Evolutionary conservation across 2,888 invertebrate genomes (phyloP), one percentile per base, ranked within the genome.

Genomic region (Tetragonisca angustula): DNA sequence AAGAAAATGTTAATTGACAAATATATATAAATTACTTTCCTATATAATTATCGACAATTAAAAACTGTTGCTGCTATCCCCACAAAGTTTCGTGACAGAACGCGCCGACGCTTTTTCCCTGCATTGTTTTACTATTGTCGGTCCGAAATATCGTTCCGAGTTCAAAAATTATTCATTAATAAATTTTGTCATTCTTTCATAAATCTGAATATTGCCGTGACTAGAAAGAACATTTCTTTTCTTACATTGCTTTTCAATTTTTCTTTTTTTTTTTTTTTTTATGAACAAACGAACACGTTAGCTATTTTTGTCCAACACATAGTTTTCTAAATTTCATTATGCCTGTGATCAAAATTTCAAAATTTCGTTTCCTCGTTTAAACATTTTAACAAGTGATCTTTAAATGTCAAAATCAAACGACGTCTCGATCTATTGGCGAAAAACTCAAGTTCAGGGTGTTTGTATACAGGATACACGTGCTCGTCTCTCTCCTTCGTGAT

Each of bases 301-400:
- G n/a, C 62, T 54, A 62, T 17, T 54, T 67, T 56, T 32, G 15
- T 69, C 49, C 54, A 19, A 65, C 52, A 11, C 36, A 32, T 43
- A 27, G 17, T 64, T 36, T 64, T 52, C 32, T 52, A 24, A 11
- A 64, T 64, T 36, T n/a, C 5, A 21, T 19, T 15, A 69, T 21
- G 0, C 5, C 1, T 15, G 17, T 21, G 32, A 32, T 0, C 9
- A 11, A 17, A 54, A n/a, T n/a, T n/a, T n/a, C n/a, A n/a, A n/a
- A n/a, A n/a, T n/a, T 43, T 43, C 9, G 36, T 9, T 43, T 43
- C 9, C 36, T 43, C 36, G 36, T 86, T 79, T 87, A 81, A 87
- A 82, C 84, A 83, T 87, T 87, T 81, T 74, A 82, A 74, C 19
- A 27, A 61, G 19, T 61, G 27, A 27, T 61, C 9, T 19, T 61